These are phyloP conservation scores for Brachycybe producta DNA, from an alignment of 2,888 invertebrate species.

Conservation along the genomic window DNA sequence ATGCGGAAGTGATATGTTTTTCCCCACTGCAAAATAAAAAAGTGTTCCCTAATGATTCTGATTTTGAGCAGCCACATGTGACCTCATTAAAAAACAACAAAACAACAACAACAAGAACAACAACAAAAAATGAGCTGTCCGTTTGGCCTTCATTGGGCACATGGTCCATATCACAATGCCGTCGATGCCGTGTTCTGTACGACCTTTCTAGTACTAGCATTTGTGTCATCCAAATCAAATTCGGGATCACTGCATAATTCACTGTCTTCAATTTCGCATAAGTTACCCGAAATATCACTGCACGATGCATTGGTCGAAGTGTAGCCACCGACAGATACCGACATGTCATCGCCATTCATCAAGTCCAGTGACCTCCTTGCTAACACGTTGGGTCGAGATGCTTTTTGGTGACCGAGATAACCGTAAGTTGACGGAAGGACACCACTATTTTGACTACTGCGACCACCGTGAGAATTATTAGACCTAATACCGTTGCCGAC, in stretches of 20 bases:
- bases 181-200: conserved; percentile 23
- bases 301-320: conserved; percentile 50
- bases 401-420: conserved; percentile 5
- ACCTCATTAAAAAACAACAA: no score
- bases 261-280: conserved; percentile 74
- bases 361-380: conserved; percentile 15
- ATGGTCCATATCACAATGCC: conserved; percentile 11
- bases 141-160: no score
- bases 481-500: conserved; percentile 9
- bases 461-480: conserved; percentile 30
- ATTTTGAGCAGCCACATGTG: no score
- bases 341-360: conserved; percentile 46
- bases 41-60: no score
- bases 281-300: conserved; percentile 72
- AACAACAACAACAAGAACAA: no score
- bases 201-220: neutral
- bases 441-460: conserved; percentile 27
- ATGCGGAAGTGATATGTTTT: no score
- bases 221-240: conserved; percentile 12
- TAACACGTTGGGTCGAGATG: conserved; percentile 1
- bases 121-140: no score
- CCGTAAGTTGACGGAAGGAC: conserved; percentile 20
- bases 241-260: conserved; percentile 33
- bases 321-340: conserved; percentile 47
- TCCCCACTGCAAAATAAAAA: no score